Conservation (phyloP, 2,888 invertebrate species). For the Thecophora atra region DNA sequence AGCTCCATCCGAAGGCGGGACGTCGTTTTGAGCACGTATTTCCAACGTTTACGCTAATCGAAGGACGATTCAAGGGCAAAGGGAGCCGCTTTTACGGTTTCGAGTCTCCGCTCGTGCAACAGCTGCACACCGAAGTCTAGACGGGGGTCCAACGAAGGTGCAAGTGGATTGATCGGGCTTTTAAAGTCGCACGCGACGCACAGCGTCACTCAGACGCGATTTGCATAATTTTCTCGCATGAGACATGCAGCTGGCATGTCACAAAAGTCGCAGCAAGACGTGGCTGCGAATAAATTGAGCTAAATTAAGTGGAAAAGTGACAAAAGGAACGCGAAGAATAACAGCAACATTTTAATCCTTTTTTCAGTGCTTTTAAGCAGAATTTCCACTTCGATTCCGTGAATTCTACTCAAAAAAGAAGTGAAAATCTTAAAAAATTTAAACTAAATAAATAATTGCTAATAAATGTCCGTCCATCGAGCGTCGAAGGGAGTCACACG, state of each 20-base stretch:
- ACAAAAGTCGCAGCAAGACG: background rate
- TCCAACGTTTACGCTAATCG: conserved; percentile 30
- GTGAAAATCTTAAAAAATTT: no score
- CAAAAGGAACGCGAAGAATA: background rate
- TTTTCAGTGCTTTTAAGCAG: no score
- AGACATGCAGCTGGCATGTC: background rate
- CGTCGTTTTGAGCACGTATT: conserved; percentile 12
- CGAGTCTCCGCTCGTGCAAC: conserved; percentile 13
- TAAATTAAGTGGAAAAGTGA: conserved; percentile 6
- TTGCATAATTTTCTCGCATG: conserved; percentile 18
- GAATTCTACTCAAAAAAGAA: no score
- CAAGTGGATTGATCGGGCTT: background rate
- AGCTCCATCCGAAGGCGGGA: conserved; percentile 11
- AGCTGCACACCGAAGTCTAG: background rate
- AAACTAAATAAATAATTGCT: no score
- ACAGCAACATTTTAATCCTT: no score
- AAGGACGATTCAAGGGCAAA: conserved; percentile 20
- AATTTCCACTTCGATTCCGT: no score
- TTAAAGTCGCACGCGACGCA: conserved; percentile 5
- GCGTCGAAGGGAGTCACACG: no score
- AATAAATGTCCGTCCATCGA: no score
- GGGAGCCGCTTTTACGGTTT: conserved; percentile 6
- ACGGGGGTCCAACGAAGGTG: background rate
- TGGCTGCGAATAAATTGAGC: background rate
- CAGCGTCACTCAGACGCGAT: background rate